phyloP scores from a whole-genome alignment of 2,797 vertebrate species.

The Pyrrhura leucotis region DNA sequence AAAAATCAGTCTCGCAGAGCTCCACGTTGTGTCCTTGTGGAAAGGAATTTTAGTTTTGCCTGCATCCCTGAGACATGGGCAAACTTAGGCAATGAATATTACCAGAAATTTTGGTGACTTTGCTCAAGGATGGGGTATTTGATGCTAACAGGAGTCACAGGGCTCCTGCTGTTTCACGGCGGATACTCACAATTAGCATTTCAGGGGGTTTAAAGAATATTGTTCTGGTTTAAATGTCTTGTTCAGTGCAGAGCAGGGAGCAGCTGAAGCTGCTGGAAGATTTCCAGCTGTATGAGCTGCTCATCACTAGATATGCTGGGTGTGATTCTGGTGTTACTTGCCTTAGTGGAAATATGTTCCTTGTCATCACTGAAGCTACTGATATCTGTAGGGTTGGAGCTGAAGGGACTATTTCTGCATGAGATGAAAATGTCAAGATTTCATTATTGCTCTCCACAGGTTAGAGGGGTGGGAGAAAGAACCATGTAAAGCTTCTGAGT shows the following conservation, averaged over 20 bases:
- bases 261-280: neutral
- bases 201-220: neutral
- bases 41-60: neutral
- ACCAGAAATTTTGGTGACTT: neutral
- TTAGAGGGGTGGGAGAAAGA: neutral
- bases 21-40: neutral
- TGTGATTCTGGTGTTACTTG: neutral
- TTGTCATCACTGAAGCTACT: neutral
- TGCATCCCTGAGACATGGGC: accelerated
- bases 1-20: neutral
- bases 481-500: neutral
- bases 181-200: neutral
- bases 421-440: neutral
- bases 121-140: neutral
- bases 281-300: neutral
- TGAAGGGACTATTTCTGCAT: neutral
- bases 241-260: neutral
- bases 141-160: neutral
- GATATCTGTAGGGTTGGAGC: neutral
- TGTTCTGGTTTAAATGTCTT: neutral
- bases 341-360: neutral
- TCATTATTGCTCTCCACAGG: neutral
- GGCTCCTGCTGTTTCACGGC: neutral
- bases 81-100: neutral
- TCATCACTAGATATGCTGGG: neutral